Percentiles rank a stretch among this genome's conserved stretches.
Conservation (phyloP, 2,113 vertebrate genomes). For the Nycticebus coucang region DNA sequence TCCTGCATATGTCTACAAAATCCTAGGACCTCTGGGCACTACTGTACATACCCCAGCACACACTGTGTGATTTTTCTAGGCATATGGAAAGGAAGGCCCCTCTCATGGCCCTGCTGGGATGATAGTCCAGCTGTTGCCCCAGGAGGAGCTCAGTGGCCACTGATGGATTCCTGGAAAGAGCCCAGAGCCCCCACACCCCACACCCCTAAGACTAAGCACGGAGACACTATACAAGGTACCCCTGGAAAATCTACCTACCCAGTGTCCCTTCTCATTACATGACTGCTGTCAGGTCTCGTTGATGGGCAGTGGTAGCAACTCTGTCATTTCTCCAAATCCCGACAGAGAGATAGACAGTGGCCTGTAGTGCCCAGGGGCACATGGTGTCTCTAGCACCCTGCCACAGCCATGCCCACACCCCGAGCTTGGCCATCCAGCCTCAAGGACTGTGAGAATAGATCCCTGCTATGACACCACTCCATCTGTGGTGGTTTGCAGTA, state of each 20-base stretch:
- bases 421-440: too few species aligned
- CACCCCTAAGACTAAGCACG: conserved; percentile 47
- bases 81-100: neutral
- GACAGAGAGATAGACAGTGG: neutral
- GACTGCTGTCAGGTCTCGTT: conserved; percentile 60
- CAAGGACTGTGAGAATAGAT: too few species aligned
- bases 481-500: neutral
- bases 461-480: too few species aligned
- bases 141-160: neutral
- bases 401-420: too few species aligned
- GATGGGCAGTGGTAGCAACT: too few species aligned
- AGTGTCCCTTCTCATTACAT: too few species aligned
- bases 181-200: fast-evolving
- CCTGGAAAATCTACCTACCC: conserved; percentile 51
- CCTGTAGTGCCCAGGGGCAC: too few species aligned
- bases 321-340: too few species aligned
- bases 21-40: neutral
- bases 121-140: fast-evolving
- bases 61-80: neutral
- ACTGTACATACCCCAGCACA: neutral
- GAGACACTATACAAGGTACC: conserved; percentile 71
- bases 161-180: neutral
- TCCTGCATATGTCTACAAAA: fast-evolving
- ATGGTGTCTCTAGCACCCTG: too few species aligned
- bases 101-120: fast-evolving